Base-by-base conservation (phyloP, 2,113 vertebrate genomes). In the Lophochroa leadbeateri region DNA sequence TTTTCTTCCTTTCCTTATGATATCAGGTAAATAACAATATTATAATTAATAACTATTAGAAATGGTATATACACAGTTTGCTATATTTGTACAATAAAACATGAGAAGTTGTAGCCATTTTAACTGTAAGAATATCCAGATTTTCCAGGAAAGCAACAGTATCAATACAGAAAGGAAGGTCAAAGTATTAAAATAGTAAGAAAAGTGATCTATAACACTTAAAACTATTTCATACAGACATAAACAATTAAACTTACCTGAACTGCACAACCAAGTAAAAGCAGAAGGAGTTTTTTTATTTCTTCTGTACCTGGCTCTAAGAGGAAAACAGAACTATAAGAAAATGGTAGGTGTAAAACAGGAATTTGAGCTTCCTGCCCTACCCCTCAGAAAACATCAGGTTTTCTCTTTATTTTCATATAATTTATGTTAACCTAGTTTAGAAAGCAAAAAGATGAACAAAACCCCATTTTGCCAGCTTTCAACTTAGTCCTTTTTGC, bases 191-290 rank as follows among this genome's bases (percentile, higher is more conserved):
- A 78, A 88, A 75, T 0, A 41, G 11, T 13, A 70, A 39, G 35
- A 23, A 35, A 57, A 83, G n/a, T 83, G 17, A 41, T 8, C 1
- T 6, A 5, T 23, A 60, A 49, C 35, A 60, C 77, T 49, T 37
- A 55, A 94, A 93, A 92, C 69, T n/a, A 64, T 23, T 64, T n/a
- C 46, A 74, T 5, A 28, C 24, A 53, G 7, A 58, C 13, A 9
- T 11, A 85, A 96, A 79, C 2, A 79, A 65, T 77, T 43, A 91
- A 86, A 92, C 97, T 97, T 95, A 99, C 99, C 99, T 99, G 99
- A 96, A 99, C 99, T 28, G 99, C 99, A 98, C 99, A 99, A 75
- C 99, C 99, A 50, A 99, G 97, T 55, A 99, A 97, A 74, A 99
- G 98, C 94, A 99, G 96, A 71, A 99, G 97, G 12, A 99, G 97